A percentile compares a stretch with the other conserved stretches of the same genome.
Conservation (phyloP, 2,113 vertebrate genomes). For the Platysteira castanea region DNA sequence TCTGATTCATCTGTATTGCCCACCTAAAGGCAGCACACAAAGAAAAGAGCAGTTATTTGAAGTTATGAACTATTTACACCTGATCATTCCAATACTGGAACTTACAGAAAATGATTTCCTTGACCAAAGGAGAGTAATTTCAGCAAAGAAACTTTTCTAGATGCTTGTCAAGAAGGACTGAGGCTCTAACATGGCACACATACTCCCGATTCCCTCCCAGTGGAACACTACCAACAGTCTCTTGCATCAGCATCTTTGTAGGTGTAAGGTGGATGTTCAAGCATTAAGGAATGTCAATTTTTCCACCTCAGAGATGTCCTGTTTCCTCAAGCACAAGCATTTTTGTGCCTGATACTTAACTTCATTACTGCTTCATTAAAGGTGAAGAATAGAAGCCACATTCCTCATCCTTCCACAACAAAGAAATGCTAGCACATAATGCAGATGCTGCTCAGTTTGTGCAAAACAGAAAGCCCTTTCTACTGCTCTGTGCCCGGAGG, state of each 20-base stretch:
- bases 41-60: not conserved
- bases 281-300: not conserved
- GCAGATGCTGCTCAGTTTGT: not conserved
- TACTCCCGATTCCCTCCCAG: not conserved
- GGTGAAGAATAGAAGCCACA: not conserved
- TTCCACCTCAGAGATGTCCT: not conserved
- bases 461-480: not conserved
- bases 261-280: not conserved
- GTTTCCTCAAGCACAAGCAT: not conserved
- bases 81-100: not conserved
- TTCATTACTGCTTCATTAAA: not conserved
- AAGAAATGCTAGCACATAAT: not conserved
- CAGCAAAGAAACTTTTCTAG: not conserved
- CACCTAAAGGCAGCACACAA: constrained; percentile 57
- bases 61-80: not conserved
- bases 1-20: constrained; percentile 85
- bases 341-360: not conserved
- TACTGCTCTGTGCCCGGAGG: not conserved
- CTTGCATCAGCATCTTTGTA: not conserved
- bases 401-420: not conserved
- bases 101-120: not conserved
- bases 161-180: not conserved
- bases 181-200: not conserved
- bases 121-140: not conserved
- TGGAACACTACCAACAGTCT: not conserved